A percentile compares a stretch with the other conserved stretches of the same genome.
Conservation (phyloP, 2,888 invertebrate genomes). For the Adineta ricciae region DNA sequence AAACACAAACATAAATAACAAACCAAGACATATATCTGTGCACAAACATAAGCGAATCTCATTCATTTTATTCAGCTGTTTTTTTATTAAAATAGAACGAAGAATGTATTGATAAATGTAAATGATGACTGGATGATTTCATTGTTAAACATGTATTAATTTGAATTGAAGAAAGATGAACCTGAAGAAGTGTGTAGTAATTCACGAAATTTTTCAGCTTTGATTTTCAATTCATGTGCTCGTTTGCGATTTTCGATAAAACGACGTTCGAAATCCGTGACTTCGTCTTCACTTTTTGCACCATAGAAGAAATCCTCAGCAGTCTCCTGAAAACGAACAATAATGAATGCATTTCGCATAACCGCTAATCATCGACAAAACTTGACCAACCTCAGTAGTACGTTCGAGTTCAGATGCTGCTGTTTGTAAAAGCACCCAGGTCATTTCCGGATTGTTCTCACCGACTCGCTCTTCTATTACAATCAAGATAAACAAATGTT, state of each 20-base stretch:
- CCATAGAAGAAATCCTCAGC: no score
- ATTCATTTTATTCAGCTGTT: no score
- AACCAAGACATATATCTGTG: neutral
- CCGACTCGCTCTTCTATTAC: neutral
- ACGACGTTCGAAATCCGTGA: neutral
- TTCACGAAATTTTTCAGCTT: conserved; percentile 16
- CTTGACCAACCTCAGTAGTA: neutral
- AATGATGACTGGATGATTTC: neutral
- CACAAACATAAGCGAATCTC: no score
- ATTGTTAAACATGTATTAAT: neutral
- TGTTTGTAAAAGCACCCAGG: neutral
- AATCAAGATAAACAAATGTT: no score
- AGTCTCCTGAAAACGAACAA: no score
- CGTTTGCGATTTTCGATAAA: neutral
- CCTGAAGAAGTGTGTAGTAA: neutral
- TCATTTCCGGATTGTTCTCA: neutral
- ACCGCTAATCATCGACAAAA: no score
- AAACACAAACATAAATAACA: neutral
- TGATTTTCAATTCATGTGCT: conserved; percentile 19
- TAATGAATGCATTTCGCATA: no score
- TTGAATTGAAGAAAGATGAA: neutral
- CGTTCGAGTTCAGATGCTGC: conserved; percentile 7
- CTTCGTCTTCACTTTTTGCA: conserved; percentile 6
- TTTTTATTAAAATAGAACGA: neutral
- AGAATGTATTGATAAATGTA: neutral